phyloP scores from a whole-genome alignment of 1,140 invertebrate genomes.

The Phymastichus coffea region DNA sequence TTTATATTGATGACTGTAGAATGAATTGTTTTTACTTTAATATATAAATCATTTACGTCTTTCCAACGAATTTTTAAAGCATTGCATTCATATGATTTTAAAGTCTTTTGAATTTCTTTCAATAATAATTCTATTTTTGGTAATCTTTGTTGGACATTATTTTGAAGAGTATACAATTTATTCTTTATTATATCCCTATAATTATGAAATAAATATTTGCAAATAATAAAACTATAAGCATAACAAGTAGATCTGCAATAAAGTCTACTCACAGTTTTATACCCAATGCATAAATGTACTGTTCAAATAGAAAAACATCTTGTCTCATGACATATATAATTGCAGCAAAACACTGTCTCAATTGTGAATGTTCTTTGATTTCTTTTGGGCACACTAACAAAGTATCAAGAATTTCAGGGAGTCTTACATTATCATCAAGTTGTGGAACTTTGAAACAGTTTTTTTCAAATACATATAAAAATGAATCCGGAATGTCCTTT shows the following conservation, averaged over 20 bases:
- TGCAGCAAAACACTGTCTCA: constrained; percentile 37
- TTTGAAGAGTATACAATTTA: constrained; percentile 25
- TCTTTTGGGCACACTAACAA: constrained; percentile 32
- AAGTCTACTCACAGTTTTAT: constrained; percentile 43
- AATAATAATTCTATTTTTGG: constrained; percentile 24
- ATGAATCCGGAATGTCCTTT: constrained; percentile 22
- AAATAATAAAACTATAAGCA: not conserved
- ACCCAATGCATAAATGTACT: constrained; percentile 40
- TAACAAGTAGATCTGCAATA: not conserved
- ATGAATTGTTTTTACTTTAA: constrained; percentile 34
- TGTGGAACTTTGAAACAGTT: constrained; percentile 6
- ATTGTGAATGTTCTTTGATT: constrained; percentile 27
- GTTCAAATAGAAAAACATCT: constrained; percentile 38
- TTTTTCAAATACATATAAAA: constrained; percentile 39
- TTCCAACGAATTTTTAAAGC: too few relatives aligned
- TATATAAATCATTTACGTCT: constrained; percentile 11
- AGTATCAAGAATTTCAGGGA: constrained; percentile 4
- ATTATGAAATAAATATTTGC: constrained; percentile 18
- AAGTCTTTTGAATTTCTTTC: constrained; percentile 11
- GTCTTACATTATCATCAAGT: not conserved
- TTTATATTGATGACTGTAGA: constrained; percentile 29
- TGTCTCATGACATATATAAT: constrained; percentile 42
- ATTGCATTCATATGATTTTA: not conserved
- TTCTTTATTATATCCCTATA: constrained; percentile 36
- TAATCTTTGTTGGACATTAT: constrained; percentile 27